phyloP scores from a whole-genome alignment of 2,113 vertebrate genomes.

The Menura novaehollandiae region DNA sequence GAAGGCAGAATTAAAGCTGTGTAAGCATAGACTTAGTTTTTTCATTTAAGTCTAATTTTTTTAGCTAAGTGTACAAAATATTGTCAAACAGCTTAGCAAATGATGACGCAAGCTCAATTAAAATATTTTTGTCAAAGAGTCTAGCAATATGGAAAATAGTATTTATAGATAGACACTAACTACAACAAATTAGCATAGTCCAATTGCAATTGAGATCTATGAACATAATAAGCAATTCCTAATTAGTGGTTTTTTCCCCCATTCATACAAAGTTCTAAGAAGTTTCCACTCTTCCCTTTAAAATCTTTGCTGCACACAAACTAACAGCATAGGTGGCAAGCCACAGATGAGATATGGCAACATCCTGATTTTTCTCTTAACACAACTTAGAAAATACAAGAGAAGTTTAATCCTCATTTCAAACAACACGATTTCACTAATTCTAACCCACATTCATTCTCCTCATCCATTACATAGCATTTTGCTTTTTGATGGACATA shows the following conservation, averaged over 20 bases:
- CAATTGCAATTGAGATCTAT: background rate
- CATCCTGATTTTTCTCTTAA: background rate
- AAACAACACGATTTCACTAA: background rate
- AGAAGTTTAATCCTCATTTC: background rate
- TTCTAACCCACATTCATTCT: background rate
- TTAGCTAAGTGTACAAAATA: background rate
- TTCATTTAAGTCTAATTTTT: background rate
- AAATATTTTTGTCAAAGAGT: background rate
- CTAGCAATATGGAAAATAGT: background rate
- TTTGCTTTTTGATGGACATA: background rate
- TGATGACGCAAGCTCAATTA: background rate
- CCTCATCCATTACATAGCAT: background rate
- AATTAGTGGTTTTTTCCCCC: background rate
- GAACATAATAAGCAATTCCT: background rate
- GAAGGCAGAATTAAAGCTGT: background rate
- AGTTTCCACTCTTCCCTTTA: background rate
- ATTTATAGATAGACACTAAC: background rate
- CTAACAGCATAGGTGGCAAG: background rate
- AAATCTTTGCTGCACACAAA: background rate
- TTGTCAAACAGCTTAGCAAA: background rate
- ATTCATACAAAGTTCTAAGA: background rate
- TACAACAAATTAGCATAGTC: background rate
- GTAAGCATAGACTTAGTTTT: background rate
- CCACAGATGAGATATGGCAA: background rate
- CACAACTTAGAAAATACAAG: background rate